Conservation (phyloP, 1,140 invertebrate genomes). For the Eubasilissa regina region DNA sequence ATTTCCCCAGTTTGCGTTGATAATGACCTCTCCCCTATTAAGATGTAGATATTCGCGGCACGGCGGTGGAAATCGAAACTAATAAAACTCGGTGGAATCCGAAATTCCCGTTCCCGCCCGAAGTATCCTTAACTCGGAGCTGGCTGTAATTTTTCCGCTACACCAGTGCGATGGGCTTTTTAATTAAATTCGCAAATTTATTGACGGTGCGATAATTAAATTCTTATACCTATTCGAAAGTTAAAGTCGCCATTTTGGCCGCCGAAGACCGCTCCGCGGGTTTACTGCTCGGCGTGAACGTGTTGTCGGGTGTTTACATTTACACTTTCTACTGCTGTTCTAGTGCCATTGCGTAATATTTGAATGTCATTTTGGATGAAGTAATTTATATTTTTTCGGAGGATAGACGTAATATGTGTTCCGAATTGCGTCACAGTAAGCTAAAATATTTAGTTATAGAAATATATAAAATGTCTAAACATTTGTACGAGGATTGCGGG, state of each 20-base stretch:
- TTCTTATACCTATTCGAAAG: conserved; percentile 55
- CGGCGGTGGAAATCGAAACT: conserved; percentile 38
- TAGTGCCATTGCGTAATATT: no score
- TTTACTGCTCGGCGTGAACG: neutral
- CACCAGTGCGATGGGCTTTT: conserved; percentile 52
- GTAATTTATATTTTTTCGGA: no score
- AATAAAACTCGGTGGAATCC: conserved; percentile 37
- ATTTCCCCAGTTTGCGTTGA: neutral
- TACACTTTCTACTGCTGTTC: no score
- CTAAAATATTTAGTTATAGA: no score
- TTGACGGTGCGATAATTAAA: conserved; percentile 60
- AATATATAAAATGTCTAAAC: no score
- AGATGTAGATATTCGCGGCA: conserved; percentile 5
- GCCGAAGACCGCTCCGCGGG: neutral
- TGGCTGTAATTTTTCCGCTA: conserved; percentile 36
- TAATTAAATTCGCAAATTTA: conserved; percentile 61
- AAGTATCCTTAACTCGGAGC: neutral
- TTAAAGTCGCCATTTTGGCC: conserved; percentile 46
- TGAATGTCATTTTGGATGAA: no score
- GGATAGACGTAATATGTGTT: no score
- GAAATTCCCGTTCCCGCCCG: conserved; percentile 1
- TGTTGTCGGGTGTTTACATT: no score
- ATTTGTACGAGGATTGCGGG: no score
- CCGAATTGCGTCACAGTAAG: no score
- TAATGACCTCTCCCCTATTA: neutral